Base-by-base conservation (phyloP, 2,888 invertebrate genomes). In the Cartodere bifasciata region DNA sequence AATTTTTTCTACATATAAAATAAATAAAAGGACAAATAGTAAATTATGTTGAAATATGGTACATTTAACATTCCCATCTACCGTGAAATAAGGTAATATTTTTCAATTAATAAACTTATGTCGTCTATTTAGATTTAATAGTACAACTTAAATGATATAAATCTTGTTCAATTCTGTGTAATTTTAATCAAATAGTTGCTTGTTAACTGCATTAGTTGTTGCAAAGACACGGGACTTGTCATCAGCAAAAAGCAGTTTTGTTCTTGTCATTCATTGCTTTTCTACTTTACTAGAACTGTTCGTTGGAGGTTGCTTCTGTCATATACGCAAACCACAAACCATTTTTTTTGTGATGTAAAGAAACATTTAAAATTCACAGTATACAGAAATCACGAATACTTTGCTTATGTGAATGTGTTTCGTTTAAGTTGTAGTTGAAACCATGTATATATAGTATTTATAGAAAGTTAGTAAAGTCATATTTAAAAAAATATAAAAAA, bases 1-100 rank as follows among this genome's bases (percentile, higher is more conserved):
- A 31, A 28, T 32, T 32, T 32, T 32, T 32, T 17, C 28, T 13
- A 16, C 28, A 28, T 29, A 16, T 28, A 24, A 25, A 26, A 34
- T 34, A 34, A 31, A 31, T 34, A 31, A 31, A 25, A 7, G 12
- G 23, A 27, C 31, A 32, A 28, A 11, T 21, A 15, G 32, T 35
- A 35, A 32, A 35, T 32, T 14, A 32, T 10, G 13, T n/a, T 28
- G 27, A 15, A 29, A 32, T 35, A 39, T 35, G 30, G 32, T 35
- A 25, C 37, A 36, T 45, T 46, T 45, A 42, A 40, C 41, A 43
- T 46, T 45, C 39, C 39, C 44, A 45, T 44, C 42, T 33, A 48
- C 42, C 46, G 45, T 48, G 45, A 46, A 49, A 46, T 45, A 47
- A 40, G 44, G 38, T 38, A 41, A 49, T 49, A 47, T 47, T 45